Evolutionary conservation across 2,113 vertebrate genomes (phyloP).

Genomic region (Enhydra lutris): DNA sequence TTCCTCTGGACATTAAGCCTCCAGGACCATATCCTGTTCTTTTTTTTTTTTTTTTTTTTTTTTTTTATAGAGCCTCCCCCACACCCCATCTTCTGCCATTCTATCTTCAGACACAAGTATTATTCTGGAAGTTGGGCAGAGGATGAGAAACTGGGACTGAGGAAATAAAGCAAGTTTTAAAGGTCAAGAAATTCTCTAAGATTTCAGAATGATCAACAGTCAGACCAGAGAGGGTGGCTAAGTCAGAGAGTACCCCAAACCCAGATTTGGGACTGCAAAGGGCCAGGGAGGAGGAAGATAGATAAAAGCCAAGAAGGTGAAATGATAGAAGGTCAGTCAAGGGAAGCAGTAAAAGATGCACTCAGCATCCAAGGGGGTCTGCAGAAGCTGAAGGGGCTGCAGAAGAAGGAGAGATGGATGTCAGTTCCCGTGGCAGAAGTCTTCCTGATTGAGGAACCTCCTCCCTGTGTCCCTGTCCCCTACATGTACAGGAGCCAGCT

Average conservation of each 20-base stretch:
- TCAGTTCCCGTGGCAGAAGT: neutral
- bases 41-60: neutral
- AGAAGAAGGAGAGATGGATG: neutral
- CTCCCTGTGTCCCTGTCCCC: neutral
- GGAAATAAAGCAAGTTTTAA: slow-evolving; percentile 31
- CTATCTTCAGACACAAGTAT: slow-evolving; percentile 8
- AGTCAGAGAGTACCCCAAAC: neutral
- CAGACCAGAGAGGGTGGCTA: neutral
- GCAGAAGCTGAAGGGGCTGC: neutral
- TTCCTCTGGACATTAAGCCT: neutral
- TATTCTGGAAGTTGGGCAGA: slow-evolving; percentile 27
- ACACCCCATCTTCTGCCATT: neutral
- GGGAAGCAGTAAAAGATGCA: neutral
- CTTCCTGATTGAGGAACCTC: neutral
- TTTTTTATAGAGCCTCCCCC: neutral
- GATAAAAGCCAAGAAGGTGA: neutral
- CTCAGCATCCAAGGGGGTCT: neutral
- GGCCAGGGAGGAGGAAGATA: neutral
- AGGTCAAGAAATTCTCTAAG: slow-evolving; percentile 26
- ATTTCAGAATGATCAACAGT: neutral
- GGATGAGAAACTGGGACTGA: neutral
- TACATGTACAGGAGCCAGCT: neutral
- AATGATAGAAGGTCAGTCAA: neutral
- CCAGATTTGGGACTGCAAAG: neutral
- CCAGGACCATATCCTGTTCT: neutral